phyloP scores from a whole-genome alignment of 2,888 invertebrate species.

The Hesperia comma region DNA sequence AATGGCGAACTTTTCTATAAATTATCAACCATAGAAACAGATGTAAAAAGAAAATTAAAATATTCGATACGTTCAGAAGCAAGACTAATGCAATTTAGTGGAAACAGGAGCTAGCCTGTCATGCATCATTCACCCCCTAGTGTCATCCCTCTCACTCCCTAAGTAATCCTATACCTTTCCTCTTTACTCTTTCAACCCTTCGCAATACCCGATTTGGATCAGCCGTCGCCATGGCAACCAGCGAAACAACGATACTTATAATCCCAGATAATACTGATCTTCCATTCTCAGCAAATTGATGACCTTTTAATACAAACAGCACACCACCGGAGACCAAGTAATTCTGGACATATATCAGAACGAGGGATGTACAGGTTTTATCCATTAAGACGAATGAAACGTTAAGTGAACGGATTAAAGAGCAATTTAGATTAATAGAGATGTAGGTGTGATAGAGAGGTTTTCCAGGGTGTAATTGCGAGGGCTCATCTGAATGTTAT shows the following conservation, averaged over 20 bases:
- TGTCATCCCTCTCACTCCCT: constrained; percentile 50
- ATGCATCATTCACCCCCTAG: constrained; percentile 65
- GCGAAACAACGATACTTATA: constrained; percentile 65
- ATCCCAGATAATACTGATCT: constrained; percentile 62
- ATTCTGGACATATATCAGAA: constrained; percentile 48
- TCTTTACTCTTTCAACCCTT: constrained; percentile 64
- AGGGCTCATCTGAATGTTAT: constrained; percentile 16
- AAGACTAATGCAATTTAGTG: constrained; percentile 75
- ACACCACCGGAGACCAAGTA: constrained; percentile 53
- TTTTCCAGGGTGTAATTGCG: constrained; percentile 22
- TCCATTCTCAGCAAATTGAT: constrained; percentile 40
- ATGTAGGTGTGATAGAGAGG: constrained; percentile 19
- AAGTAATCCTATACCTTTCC: constrained; percentile 42
- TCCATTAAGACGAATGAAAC: constrained; percentile 64
- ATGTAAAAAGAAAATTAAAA: constrained; percentile 9
- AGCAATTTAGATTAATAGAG: constrained; percentile 65
- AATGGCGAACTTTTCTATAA: neutral
- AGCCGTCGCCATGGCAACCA: constrained; percentile 72
- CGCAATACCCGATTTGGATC: constrained; percentile 62
- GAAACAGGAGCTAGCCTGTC: constrained; percentile 63
- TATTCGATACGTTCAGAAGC: constrained; percentile 48
- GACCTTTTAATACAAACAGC: constrained; percentile 44
- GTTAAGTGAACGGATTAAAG: constrained; percentile 63
- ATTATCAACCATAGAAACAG: neutral
- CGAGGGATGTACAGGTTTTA: constrained; percentile 48